phyloP scores from a whole-genome alignment of 2,797 vertebrate species.

The Manis crassicaudata region DNA sequence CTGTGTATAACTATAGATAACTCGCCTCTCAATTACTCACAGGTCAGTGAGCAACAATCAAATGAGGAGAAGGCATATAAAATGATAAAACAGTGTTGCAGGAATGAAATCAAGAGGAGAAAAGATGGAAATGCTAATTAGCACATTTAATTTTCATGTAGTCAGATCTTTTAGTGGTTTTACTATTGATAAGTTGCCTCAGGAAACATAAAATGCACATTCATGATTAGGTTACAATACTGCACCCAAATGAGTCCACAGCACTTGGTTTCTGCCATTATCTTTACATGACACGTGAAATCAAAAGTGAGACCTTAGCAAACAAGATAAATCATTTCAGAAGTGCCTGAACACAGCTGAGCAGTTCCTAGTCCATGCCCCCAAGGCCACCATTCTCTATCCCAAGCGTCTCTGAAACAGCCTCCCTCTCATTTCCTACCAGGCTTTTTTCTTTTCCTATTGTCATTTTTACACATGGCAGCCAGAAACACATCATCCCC shows the following conservation, averaged over 20 bases:
- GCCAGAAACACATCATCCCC: not conserved
- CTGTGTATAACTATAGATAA: not conserved
- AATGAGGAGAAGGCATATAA: not conserved
- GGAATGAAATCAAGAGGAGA: not conserved
- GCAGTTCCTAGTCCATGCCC: not conserved
- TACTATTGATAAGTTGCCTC: conserved; percentile 56
- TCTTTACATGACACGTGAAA: not conserved
- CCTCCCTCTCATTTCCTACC: not conserved
- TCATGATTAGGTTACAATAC: not conserved
- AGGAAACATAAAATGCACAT: conserved; percentile 35
- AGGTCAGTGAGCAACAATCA: conserved; percentile 30
- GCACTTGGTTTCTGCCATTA: not conserved
- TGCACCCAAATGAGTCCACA: not conserved
- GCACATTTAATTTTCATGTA: conserved; percentile 47
- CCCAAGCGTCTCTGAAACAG: not conserved
- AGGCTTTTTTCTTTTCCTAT: not conserved
- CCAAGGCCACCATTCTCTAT: not conserved
- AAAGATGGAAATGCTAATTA: conserved; percentile 20
- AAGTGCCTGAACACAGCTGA: not conserved
- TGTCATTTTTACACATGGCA: not conserved
- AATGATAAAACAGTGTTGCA: not conserved
- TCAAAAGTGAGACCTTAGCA: not conserved
- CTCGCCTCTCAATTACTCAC: not conserved
- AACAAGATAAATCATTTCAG: not conserved
- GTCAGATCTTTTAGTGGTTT: conserved; percentile 10